Percentiles rank a stretch among this genome's conserved stretches.
phyloP scores from a whole-genome alignment of 2,113 vertebrate genomes.

The Tyto alba region DNA sequence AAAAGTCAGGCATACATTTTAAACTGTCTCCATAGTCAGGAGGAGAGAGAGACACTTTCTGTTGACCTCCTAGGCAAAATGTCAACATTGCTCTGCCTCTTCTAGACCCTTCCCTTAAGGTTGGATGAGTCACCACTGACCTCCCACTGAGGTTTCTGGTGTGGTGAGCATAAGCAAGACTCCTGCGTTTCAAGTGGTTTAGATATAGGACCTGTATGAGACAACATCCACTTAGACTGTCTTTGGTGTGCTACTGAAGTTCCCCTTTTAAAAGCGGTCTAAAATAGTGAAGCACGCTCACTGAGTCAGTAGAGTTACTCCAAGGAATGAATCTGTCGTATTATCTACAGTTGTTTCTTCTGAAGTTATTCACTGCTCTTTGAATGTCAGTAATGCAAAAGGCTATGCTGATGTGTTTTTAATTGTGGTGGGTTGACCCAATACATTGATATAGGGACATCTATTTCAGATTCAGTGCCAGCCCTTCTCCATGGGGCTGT shows the following conservation, averaged over 20 bases:
- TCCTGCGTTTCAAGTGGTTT: neutral
- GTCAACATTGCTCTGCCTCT: neutral
- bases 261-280: neutral
- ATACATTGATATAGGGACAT: neutral
- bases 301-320: neutral
- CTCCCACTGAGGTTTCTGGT: rapidly evolving
- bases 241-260: neutral
- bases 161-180: rapidly evolving
- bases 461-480: neutral
- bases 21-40: neutral
- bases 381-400: neutral
- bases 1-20: neutral
- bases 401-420: neutral
- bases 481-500: neutral
- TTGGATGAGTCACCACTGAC: neutral
- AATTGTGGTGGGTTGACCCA: neutral
- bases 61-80: neutral
- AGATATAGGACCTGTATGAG: neutral
- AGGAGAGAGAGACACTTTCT: neutral
- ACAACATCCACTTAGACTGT: neutral
- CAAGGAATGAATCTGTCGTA: neutral
- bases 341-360: neutral
- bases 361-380: neutral
- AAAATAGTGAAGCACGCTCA: neutral
- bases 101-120: neutral